Percentiles rank a stretch among this genome's conserved stretches.
These are phyloP conservation scores for Eurytoma californica DNA, from an alignment of 2,888 invertebrate species.

Conservation along the genomic window DNA sequence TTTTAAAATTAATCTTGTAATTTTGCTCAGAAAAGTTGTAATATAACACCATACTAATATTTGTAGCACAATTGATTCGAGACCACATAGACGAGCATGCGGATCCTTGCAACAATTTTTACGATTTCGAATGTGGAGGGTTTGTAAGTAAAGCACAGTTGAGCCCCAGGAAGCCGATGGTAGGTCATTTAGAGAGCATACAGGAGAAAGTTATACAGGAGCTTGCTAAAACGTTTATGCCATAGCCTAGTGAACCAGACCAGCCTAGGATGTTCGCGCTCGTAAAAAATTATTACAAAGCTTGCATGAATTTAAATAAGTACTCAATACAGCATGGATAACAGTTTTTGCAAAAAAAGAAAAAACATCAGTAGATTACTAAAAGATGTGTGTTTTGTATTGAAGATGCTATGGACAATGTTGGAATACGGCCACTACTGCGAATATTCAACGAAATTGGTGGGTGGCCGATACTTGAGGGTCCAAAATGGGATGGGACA, in stretches of 20 bases:
- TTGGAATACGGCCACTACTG: background rate
- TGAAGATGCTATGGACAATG: background rate
- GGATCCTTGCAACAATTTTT: conserved; percentile 58
- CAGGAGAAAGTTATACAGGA: conserved; percentile 53
- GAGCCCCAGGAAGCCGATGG: conserved; percentile 51
- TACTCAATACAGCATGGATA: background rate
- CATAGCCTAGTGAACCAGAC: conserved; percentile 23
- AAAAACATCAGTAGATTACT: background rate
- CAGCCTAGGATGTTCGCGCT: conserved; percentile 53
- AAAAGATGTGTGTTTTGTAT: background rate
- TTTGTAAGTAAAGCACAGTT: conserved; percentile 53
- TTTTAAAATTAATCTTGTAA: no score
- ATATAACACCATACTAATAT: background rate
- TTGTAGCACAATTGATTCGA: conserved; percentile 25
- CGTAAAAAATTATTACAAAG: conserved; percentile 54
- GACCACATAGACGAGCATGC: conserved; percentile 35
- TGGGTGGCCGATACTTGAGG: conserved; percentile 31
- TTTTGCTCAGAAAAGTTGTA: no score
- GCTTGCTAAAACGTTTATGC: conserved; percentile 45
- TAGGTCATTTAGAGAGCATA: conserved; percentile 26
- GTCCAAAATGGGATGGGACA: conserved; percentile 8
- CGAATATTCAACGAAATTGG: conserved; percentile 10
- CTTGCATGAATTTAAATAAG: conserved; percentile 58
- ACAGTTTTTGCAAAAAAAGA: no score
- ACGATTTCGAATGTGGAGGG: conserved; percentile 57